phyloP scores from a whole-genome alignment of 2,113 vertebrate genomes.

The Amazona vittata region DNA sequence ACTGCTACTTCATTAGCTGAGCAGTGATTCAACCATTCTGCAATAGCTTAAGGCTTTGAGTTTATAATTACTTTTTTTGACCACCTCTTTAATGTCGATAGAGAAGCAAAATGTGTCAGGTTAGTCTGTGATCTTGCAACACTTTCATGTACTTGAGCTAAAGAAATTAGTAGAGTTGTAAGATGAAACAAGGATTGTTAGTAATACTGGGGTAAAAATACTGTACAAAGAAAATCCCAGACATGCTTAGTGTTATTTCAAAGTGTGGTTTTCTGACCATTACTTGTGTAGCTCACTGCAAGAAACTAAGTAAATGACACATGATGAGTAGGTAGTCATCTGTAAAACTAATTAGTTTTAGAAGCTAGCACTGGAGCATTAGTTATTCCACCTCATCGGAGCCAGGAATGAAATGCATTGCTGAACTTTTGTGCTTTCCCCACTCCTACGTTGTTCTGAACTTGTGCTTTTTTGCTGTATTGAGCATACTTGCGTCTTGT shows the following conservation, averaged over 20 bases:
- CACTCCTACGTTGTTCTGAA: background rate
- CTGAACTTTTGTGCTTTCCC: constrained; percentile 5
- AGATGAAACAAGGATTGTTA: background rate
- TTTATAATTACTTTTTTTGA: background rate
- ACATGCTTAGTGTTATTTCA: background rate
- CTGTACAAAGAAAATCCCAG: background rate
- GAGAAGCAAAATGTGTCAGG: background rate
- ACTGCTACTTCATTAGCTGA: background rate
- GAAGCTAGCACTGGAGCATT: background rate
- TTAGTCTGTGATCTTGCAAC: background rate
- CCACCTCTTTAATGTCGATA: background rate
- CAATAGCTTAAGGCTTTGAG: background rate
- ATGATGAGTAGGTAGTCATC: background rate
- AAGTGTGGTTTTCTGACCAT: background rate
- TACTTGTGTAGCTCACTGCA: background rate
- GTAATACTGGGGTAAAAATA: background rate
- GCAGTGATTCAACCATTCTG: background rate
- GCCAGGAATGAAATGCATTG: background rate
- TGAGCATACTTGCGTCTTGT: background rate
- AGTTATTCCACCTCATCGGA: background rate
- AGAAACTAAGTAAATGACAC: background rate
- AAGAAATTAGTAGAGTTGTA: background rate
- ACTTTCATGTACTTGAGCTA: background rate
- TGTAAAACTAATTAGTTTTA: background rate
- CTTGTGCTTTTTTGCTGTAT: background rate